A percentile compares a stretch with the other conserved stretches of the same genome.
Conservation (phyloP, 2,113 vertebrate species). For the Montifringilla adamsi region DNA sequence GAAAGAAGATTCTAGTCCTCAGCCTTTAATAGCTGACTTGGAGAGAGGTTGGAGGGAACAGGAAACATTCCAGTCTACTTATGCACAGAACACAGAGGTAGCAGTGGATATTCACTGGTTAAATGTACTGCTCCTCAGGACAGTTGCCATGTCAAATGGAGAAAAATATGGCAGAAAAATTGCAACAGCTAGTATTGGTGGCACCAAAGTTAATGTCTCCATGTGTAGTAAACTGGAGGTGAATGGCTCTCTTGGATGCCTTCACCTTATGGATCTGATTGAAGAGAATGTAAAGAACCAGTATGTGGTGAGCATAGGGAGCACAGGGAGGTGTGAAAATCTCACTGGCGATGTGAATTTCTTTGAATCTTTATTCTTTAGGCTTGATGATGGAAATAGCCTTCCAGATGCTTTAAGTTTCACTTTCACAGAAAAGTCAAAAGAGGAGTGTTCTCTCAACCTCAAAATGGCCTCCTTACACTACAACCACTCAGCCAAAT, state of each 20-base stretch:
- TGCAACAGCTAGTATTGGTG: constrained; percentile 92
- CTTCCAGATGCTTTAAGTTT: constrained; percentile 89
- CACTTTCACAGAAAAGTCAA: constrained; percentile 80
- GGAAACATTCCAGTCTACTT: constrained; percentile 84
- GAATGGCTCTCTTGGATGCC: constrained; percentile 90
- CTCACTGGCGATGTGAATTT: constrained; percentile 52
- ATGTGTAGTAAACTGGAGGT: constrained; percentile 86
- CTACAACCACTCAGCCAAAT: constrained; percentile 95
- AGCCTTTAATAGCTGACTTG: constrained; percentile 73
- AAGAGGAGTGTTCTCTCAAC: constrained; percentile 87
- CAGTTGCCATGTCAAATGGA: constrained; percentile 80
- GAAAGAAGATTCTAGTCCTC: constrained; percentile 79
- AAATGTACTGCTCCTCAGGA: constrained; percentile 90
- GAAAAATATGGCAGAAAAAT: constrained; percentile 92
- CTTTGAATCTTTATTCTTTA: constrained; percentile 67
- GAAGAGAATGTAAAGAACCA: constrained; percentile 86
- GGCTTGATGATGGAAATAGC: constrained; percentile 57
- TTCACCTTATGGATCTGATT: constrained; percentile 91
- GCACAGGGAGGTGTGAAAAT: constrained; percentile 73
- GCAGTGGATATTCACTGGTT: constrained; percentile 94
- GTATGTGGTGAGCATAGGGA: constrained; percentile 95
- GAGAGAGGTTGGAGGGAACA: constrained; percentile 70
- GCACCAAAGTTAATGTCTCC: constrained; percentile 92
- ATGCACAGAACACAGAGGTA: constrained; percentile 89
- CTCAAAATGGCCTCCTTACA: constrained; percentile 95